Evolutionary conservation across 2,113 vertebrate genomes (phyloP).

Genomic region (Macrotus californicus): DNA sequence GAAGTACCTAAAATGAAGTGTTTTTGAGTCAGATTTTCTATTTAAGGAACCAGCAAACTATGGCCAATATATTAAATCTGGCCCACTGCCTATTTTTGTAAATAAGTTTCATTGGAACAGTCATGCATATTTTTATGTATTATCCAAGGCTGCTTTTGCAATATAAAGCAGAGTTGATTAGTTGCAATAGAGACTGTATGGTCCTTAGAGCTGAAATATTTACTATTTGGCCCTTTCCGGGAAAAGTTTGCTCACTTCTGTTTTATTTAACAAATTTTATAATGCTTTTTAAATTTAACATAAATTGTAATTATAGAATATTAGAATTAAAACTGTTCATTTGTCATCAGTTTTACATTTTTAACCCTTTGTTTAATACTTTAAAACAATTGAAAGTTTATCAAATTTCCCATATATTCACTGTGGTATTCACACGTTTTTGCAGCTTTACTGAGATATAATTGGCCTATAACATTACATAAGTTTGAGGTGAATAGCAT

Average conservation of each 20-base stretch:
- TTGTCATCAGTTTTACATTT: not conserved
- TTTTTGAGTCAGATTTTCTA: not conserved
- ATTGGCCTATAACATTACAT: not conserved
- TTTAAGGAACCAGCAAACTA: not conserved
- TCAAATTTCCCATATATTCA: not conserved
- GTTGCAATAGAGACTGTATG: not conserved
- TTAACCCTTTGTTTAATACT: not conserved
- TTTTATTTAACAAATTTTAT: not conserved
- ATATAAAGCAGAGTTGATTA: not conserved
- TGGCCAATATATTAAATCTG: not conserved
- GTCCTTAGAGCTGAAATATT: not conserved
- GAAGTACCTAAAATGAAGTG: not conserved
- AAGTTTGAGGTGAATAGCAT: not conserved
- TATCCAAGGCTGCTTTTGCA: not conserved
- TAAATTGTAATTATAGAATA: not conserved
- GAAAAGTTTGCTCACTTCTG: not conserved
- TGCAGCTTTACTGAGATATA: not conserved
- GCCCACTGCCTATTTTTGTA: not conserved
- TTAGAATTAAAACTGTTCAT: not conserved
- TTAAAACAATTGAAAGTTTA: not conserved
- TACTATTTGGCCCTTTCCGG: not conserved
- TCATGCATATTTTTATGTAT: not conserved
- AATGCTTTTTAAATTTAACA: not conserved
- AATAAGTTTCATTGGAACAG: not conserved
- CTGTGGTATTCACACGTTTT: not conserved